phyloP scores from a whole-genome alignment of 2,113 vertebrate species.

The Hippopotamus amphibius region DNA sequence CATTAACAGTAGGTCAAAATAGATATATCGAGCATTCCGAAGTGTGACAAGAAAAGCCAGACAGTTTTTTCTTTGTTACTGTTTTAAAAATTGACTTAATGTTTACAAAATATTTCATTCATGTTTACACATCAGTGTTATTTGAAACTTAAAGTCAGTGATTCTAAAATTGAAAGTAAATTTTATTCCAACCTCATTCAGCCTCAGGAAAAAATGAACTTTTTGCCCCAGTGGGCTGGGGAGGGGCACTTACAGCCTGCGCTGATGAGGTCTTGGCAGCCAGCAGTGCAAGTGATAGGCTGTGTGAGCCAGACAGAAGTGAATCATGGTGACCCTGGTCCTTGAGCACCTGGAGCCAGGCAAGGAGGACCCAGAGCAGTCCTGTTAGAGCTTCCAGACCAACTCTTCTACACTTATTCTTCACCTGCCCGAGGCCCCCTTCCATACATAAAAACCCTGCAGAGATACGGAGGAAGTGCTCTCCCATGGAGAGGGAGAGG shows the following conservation, averaged over 20 bases:
- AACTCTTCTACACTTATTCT: not conserved
- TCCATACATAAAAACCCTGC: not conserved
- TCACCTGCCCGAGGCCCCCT: not conserved
- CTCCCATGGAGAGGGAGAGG: not conserved
- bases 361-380: not conserved
- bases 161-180: slow-evolving; percentile 40
- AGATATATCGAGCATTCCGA: not conserved
- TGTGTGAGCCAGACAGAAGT: slow-evolving; percentile 75
- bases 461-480: not conserved
- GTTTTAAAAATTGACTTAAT: slow-evolving; percentile 27
- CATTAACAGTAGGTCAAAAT: not conserved
- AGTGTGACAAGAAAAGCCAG: not conserved
- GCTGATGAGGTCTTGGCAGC: slow-evolving; percentile 53
- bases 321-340: slow-evolving; percentile 63
- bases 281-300: slow-evolving; percentile 58
- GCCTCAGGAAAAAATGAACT: not conserved
- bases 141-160: not conserved
- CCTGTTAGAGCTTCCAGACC: not conserved
- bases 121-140: not conserved
- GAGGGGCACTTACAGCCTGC: slow-evolving; percentile 75
- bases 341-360: not conserved
- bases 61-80: not conserved
- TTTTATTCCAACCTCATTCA: not conserved
- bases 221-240: not conserved
- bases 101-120: not conserved